Evolutionary conservation across 2,888 invertebrate species (phyloP), one percentile per base, ranked within the genome.

Genomic region (Leptopilina syphax): DNA sequence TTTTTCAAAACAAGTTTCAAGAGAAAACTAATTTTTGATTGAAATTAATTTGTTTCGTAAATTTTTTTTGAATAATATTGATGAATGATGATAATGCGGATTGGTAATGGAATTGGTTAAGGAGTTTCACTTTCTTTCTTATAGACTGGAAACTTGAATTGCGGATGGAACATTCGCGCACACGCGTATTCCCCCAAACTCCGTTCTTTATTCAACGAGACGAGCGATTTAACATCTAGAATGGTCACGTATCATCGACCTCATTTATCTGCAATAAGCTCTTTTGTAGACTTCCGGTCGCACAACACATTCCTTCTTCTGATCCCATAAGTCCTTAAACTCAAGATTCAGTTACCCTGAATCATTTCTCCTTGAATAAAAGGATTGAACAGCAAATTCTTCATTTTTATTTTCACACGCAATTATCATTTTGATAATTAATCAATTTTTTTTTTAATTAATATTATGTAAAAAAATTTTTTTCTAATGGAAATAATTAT

Each of bases 211-310:
- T 73, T 73, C 73, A 73, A 73, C 73, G 57, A 77, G 34, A 65
- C 66, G 77, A 57, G 65, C 54, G 77, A 66, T 65, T 54, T 24
- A 67, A 77, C 77, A 77, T 77, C 77, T 27, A 65, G 65, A 65
- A 67, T 34, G 27, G 67, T 77, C 54, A 77, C 77, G 67, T 77
- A 66, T 77, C 65, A 77, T 67, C 67, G 77, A 77, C 77, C 77
- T 66, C 77, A 77, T 67, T 77, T 66, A 57, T 66, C 66, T 66
- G 54, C 77, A 41, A 50, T 77, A 77, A 77, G 65, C 66, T 77
- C 77, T 57, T 77, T 67, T 60, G 73, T 73, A 73, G 73, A 73
- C 73, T 73, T 73, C 73, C 73, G 73, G 73, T 57, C 41, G 73
- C 4, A 34, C 73, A 57, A 73, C 73, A 57, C 41, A 73, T 60